These are phyloP conservation scores for Diloba caeruleocephala DNA, from an alignment of 2,888 invertebrate genomes.

Conservation along the genomic window DNA sequence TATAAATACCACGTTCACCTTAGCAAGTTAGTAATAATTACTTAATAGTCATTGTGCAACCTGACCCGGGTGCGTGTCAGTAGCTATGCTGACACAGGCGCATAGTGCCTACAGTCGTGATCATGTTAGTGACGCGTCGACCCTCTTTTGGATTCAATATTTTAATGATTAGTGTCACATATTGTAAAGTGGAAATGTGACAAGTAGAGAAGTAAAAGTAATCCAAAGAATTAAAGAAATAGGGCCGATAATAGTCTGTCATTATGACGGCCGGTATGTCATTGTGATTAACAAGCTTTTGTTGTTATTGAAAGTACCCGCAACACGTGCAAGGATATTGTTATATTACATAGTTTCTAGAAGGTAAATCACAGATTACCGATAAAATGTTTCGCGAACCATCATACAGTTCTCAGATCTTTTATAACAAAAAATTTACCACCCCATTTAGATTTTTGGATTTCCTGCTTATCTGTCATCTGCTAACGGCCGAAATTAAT, in stretches of 20 bases:
- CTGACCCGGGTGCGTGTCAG: constrained; percentile 41
- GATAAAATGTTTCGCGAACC: background rate
- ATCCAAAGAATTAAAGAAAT: constrained; percentile 10
- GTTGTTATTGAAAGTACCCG: constrained; percentile 3
- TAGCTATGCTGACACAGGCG: constrained; percentile 38
- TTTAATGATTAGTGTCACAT: constrained; percentile 41
- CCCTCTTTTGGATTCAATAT: constrained; percentile 35
- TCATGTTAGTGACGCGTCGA: constrained; percentile 29
- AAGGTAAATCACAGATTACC: background rate
- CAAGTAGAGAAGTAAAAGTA: constrained; percentile 32
- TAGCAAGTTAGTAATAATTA: constrained; percentile 53
- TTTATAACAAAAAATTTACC: no score
- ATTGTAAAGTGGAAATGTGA: constrained; percentile 20
- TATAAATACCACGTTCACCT: constrained; percentile 53
- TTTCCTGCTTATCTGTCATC: no score
- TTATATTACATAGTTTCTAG: no score
- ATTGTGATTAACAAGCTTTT: constrained; percentile 6
- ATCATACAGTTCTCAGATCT: background rate
- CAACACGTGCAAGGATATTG: background rate
- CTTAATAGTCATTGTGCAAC: constrained; percentile 53
- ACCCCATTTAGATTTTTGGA: no score
- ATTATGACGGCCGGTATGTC: background rate
- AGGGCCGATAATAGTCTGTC: background rate
- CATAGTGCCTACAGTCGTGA: constrained; percentile 34
- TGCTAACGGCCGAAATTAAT: no score